Evolutionary conservation across 2,797 vertebrate genomes (phyloP).

Genomic region (Avahi laniger): DNA sequence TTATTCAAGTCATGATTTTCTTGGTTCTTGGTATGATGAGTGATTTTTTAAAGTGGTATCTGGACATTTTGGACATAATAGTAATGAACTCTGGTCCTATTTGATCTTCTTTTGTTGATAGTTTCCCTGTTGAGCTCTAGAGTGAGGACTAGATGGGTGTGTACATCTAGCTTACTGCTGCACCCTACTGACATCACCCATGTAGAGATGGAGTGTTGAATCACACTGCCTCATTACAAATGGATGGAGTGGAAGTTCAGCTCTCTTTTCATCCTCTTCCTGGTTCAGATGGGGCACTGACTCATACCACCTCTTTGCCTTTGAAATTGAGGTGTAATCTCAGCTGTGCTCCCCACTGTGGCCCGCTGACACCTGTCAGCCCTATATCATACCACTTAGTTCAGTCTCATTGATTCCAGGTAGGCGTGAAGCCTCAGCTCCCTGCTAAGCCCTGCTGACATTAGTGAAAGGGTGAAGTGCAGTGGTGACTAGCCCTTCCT

Average conservation of each 20-base stretch:
- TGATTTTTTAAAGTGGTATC: not conserved
- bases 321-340: not conserved
- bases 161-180: not conserved
- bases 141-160: not conserved
- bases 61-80: not conserved
- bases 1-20: slow-evolving; percentile 21
- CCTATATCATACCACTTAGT: not conserved
- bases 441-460: not conserved
- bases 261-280: not conserved
- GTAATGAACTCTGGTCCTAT: not conserved
- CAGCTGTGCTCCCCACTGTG: not conserved
- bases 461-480: not conserved
- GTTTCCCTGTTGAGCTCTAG: not conserved
- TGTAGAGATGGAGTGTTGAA: not conserved
- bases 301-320: not conserved
- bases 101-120: not conserved
- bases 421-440: not conserved
- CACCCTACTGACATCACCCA: not conserved
- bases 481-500: not conserved
- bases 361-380: not conserved
- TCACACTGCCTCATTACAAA: not conserved
- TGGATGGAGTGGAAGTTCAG: not conserved
- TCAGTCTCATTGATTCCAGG: not conserved
- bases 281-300: not conserved
- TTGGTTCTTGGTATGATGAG: not conserved